These are phyloP conservation scores for Paralvinella palmiformis DNA, from an alignment of 1,140 invertebrate species.

Conservation along the genomic window DNA sequence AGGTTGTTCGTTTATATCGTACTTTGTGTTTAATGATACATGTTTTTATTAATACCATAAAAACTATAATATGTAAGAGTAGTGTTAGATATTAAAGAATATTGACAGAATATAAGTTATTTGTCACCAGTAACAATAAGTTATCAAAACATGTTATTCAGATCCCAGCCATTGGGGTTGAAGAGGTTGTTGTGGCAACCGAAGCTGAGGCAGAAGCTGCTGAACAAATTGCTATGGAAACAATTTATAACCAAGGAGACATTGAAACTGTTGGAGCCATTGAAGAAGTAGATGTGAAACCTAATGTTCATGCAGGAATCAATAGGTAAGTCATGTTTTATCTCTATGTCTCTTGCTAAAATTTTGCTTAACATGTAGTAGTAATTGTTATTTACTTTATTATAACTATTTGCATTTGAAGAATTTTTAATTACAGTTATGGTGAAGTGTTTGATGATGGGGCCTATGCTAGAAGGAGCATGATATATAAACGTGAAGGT, in stretches of 20 bases:
- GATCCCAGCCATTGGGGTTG: neutral
- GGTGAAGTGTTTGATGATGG: neutral
- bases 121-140: too few relatives aligned
- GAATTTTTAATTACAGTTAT: neutral
- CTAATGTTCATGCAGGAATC: neutral
- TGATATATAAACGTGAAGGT: neutral
- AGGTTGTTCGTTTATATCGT: too few relatives aligned
- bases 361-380: neutral
- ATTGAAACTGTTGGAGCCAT: neutral
- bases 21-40: too few relatives aligned
- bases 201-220: constrained; percentile 1
- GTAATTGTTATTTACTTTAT: neutral
- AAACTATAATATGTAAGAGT: too few relatives aligned
- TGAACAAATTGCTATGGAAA: neutral
- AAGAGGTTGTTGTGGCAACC: constrained; percentile 4
- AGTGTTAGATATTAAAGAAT: too few relatives aligned
- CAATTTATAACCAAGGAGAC: neutral
- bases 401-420: too few relatives aligned
- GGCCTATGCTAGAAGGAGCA: neutral
- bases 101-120: too few relatives aligned
- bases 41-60: too few relatives aligned
- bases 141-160: too few relatives aligned
- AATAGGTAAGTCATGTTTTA: neutral
- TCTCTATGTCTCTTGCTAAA: too few relatives aligned
- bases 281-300: neutral